Base-by-base conservation (phyloP, 2,113 vertebrate species). In the Xiphophorus hellerii region DNA sequence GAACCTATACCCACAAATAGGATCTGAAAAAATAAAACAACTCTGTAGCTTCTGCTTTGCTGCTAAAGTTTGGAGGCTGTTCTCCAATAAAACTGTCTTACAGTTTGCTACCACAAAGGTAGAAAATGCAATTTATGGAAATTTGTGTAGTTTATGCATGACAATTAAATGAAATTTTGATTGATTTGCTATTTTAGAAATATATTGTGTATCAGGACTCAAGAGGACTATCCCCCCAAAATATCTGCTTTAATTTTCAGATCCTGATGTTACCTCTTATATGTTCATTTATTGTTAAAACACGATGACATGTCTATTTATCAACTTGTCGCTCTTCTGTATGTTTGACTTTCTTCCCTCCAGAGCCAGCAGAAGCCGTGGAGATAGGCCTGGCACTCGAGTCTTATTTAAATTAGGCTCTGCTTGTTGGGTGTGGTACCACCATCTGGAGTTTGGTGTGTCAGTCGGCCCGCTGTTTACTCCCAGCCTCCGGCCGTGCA, bases 331-430 rank as follows among this genome's bases (percentile, higher is more conserved):
- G 20, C 29, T 69, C 48, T 48, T 66, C 31, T 64, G 35, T 78
- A 1, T 69, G 0, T 84, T 5, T 75, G 3, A 27, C 69, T 81
- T 85, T 60, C 51, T 58, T 66, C 51, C 66, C 66, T 25, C 15
- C 33, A 92, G 90, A 84, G 70, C 69, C 84, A 89, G 71, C 84
- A 66, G 81, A 84, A 80, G 76, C 85, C 39, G 29, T 85, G 87
- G 92, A 84, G 87, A 83, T 87, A 90, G 88, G 58, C 73, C 88
- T 73, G 77, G 73, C 73, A 68, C 63, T 66, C 71, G 81, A 73
- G 71, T 64, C 71, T 79, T 74, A 71, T 70, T 82, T 66, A 84
- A 78, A 76, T 71, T 66, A 78, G 69, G 68, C 69, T 80, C 73
- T 82, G 76, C 79, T 77, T 61, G 39, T 61, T 22, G 66, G 71